Base-by-base conservation (phyloP, 2,888 invertebrate genomes). In the Phasia obesa region DNA sequence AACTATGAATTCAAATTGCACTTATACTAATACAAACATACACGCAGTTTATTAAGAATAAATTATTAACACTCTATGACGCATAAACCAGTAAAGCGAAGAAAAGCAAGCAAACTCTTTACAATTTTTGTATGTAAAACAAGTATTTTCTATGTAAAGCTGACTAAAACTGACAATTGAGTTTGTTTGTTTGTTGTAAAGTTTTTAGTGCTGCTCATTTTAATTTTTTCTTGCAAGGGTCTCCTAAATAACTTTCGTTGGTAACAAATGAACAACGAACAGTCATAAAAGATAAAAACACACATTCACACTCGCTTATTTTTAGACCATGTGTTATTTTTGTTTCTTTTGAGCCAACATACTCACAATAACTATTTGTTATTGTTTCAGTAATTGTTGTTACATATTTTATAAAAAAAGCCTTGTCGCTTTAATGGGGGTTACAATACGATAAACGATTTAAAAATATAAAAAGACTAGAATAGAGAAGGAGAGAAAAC, bases 31-130 rank as follows among this genome's bases (percentile, higher is more conserved):
- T 0, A 19, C 25, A 62, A 17, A 17, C 42, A 31, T 23, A 44
- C n/a, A 38, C n/a, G 75, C 65, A 79, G 75, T 71, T 71, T 71
- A 71, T 79, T 79, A 79, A 79, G 83, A 83, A 83, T 83, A 83
- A 83, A 83, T 83, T 83, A 79, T 83, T 79, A 67, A 83, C 83
- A 83, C 75, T 83, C 75, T 71, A 83, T 83, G 83, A 83, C 83
- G 83, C 83, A 83, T 83, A 79, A 83, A 83, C 79, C 79, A 67
- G 79, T 60, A 60, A 75, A 59, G n/a, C 38, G n/a, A 15, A 47
- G 25, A 65, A 47, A 55, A 71, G 0, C 23, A 0, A 9, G n/a
- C 55, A 59, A 31, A 79, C 49, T 35, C 35, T 51, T 23, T 31
- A 9, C 15, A 42, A 19, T 60, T 31, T 42, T 42, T 42, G 27